Conservation (phyloP, 2,888 invertebrate species). For the Beris chalybata region DNA sequence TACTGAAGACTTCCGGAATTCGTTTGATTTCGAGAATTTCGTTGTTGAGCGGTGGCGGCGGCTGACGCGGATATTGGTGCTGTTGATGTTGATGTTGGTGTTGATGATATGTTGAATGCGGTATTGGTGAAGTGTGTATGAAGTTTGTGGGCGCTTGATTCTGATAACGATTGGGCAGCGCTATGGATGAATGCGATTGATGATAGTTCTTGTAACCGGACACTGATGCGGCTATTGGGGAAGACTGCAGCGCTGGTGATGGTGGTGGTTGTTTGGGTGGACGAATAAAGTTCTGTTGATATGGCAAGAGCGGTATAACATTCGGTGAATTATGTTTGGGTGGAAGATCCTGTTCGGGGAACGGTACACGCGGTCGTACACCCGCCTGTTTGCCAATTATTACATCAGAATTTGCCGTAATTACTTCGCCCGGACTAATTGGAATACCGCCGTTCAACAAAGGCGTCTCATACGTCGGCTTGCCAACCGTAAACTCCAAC, state of each 20-base stretch:
- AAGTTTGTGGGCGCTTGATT: constrained; percentile 17
- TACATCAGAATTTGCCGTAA: constrained; percentile 82
- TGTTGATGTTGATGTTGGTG: constrained; percentile 17
- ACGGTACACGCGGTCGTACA: constrained; percentile 71
- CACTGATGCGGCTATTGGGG: no score
- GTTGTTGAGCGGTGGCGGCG: constrained; percentile 18
- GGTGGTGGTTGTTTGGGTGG: no score
- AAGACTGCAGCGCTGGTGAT: neutral
- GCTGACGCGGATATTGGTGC: constrained; percentile 29
- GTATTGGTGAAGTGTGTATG: constrained; percentile 14
- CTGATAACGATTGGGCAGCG: no score
- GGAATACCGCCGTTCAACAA: constrained; percentile 75
- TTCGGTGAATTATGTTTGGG: constrained; percentile 29
- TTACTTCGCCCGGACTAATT: constrained; percentile 84
- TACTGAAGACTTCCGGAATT: constrained; percentile 50
- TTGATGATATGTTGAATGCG: neutral
- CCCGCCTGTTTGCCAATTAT: constrained; percentile 82
- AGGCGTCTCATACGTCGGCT: constrained; percentile 59
- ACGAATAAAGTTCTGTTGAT: constrained; percentile 1
- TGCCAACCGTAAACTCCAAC: constrained; percentile 56
- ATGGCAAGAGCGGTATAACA: constrained; percentile 36
- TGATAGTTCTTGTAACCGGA: neutral
- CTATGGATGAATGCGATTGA: constrained; percentile 31
- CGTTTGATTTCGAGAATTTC: constrained; percentile 50
- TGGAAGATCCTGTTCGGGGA: constrained; percentile 57